Evolutionary conservation across 1,140 invertebrate genomes (phyloP).

Genomic region (Coptotermes formosanus): DNA sequence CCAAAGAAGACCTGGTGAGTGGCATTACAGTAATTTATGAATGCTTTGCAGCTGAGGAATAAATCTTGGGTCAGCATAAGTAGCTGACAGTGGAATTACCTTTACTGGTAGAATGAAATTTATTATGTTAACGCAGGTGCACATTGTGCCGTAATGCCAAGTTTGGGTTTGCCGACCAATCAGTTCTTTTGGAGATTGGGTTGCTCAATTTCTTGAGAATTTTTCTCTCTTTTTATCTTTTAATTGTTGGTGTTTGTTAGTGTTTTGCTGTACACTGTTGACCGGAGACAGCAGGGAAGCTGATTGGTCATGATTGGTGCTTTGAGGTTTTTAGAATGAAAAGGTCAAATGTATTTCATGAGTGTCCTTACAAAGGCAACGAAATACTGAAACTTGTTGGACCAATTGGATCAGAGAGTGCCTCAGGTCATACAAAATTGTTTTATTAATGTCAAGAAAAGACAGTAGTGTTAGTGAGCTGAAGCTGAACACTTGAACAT

Average conservation of each 20-base stretch:
- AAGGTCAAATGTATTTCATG: slow-evolving; percentile 21
- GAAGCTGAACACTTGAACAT: neutral
- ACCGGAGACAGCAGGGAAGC: neutral
- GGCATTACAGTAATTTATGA: neutral
- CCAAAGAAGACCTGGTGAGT: neutral
- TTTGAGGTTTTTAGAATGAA: slow-evolving; percentile 14
- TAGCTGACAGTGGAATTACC: neutral
- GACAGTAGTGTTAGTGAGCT: slow-evolving; percentile 28
- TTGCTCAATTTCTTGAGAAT: slow-evolving; percentile 14
- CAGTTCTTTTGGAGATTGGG: neutral
- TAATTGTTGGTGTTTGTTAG: neutral
- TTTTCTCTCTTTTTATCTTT: slow-evolving; percentile 12
- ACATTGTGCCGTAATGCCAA: neutral
- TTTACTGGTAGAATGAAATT: neutral
- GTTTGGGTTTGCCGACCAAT: neutral
- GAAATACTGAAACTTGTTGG: slow-evolving; percentile 29
- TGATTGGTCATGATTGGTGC: slow-evolving; percentile 12
- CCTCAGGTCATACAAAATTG: slow-evolving; percentile 14
- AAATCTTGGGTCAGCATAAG: neutral
- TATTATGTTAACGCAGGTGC: neutral
- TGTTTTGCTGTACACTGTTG: neutral
- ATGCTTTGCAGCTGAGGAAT: neutral
- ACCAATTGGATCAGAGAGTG: slow-evolving; percentile 29
- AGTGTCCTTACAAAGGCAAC: slow-evolving; percentile 33
- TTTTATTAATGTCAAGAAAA: slow-evolving; percentile 23